Evolutionary conservation across 1,140 invertebrate genomes (phyloP).

Genomic region (Trichogramma pretiosum): DNA sequence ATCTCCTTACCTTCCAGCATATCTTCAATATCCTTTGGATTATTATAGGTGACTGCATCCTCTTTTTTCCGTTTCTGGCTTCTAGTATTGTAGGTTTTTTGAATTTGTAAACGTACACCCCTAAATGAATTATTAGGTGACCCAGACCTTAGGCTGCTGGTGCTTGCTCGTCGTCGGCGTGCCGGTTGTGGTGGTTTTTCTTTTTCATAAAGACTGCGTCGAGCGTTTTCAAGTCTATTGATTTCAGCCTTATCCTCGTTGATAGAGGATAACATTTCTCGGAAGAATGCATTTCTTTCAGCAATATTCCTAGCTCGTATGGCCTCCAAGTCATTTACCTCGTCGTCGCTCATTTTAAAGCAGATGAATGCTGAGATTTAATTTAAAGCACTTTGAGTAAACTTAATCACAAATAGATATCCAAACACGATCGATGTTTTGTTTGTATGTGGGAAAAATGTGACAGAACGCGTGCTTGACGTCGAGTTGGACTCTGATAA

Average conservation of each 20-base stretch:
- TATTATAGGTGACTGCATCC: not conserved
- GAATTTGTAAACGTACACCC: not conserved
- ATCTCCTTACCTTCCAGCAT: conserved; percentile 2
- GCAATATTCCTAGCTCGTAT: conserved; percentile 26
- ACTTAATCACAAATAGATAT: no score
- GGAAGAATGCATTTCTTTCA: conserved; percentile 26
- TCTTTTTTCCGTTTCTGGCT: conserved; percentile 16
- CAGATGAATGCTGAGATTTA: no score
- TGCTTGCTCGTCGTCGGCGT: conserved; percentile 14
- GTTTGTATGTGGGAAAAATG: no score
- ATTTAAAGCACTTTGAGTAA: no score
- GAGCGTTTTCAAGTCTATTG: conserved; percentile 3
- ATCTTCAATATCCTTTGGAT: conserved; percentile 2
- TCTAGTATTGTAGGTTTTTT: conserved; percentile 27
- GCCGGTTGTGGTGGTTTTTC: conserved; percentile 12
- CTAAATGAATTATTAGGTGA: conserved; percentile 3
- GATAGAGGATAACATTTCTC: no score
- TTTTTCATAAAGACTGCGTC: conserved; percentile 5
- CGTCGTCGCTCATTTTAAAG: conserved; percentile 6
- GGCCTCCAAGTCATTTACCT: conserved; percentile 23
- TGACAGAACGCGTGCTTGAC: no score
- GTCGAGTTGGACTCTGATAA: no score
- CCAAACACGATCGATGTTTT: no score
- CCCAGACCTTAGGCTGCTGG: not conserved
- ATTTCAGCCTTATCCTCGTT: conserved; percentile 18